These are phyloP conservation scores for Thrips palmi DNA, from an alignment of 1,140 invertebrate species.

Conservation along the genomic window DNA sequence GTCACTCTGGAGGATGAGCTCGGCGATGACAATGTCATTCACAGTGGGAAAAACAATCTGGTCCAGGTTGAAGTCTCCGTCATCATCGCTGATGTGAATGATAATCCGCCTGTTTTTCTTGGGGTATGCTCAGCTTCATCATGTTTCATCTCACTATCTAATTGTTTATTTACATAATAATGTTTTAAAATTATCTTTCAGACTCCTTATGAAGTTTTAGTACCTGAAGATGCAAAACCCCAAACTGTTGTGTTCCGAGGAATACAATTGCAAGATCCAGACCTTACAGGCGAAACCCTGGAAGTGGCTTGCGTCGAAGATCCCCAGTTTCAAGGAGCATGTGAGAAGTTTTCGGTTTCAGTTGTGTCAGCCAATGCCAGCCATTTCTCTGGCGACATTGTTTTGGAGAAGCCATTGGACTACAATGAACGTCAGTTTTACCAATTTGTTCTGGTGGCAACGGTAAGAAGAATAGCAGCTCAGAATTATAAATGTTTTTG, in stretches of 20 bases:
- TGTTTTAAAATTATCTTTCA: slow-evolving; percentile 21
- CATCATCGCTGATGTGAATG: slow-evolving; percentile 74
- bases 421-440: slow-evolving; percentile 55
- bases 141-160: neutral
- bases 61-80: slow-evolving; percentile 59
- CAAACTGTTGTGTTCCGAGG: slow-evolving; percentile 53
- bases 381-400: slow-evolving; percentile 41
- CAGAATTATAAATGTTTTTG: neutral
- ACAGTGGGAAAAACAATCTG: slow-evolving; percentile 39
- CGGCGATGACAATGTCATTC: slow-evolving; percentile 27
- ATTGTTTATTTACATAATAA: neutral
- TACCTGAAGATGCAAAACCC: slow-evolving; percentile 54
- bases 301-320: slow-evolving; percentile 49
- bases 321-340: slow-evolving; percentile 44
- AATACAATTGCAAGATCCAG: slow-evolving; percentile 55
- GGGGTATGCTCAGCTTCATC: neutral
- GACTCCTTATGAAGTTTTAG: slow-evolving; percentile 59
- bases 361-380: slow-evolving; percentile 41
- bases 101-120: slow-evolving; percentile 49
- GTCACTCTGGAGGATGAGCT: slow-evolving; percentile 64
- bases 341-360: slow-evolving; percentile 46
- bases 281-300: slow-evolving; percentile 58
- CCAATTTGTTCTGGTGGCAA: slow-evolving; percentile 47
- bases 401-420: slow-evolving; percentile 42
- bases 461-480: slow-evolving; percentile 31